phyloP scores from a whole-genome alignment of 1,140 invertebrate genomes.

The Drosophila paulistorum region DNA sequence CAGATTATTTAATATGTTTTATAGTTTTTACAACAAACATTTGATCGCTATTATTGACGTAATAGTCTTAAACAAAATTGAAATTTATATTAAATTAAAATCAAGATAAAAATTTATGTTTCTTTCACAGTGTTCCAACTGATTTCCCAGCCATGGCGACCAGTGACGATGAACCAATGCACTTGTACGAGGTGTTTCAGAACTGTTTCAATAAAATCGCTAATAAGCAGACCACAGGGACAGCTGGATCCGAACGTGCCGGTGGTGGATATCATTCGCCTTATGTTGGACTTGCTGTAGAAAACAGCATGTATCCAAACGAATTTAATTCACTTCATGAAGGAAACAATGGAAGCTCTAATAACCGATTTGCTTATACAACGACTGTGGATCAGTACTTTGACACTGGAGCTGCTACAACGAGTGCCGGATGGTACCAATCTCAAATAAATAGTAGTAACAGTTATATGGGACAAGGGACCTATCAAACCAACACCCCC shows the following conservation, averaged over 20 bases:
- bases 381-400: slow-evolving; percentile 81
- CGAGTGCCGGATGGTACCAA: slow-evolving; percentile 76
- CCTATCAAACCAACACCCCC: slow-evolving; percentile 72
- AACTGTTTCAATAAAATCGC: slow-evolving; percentile 99
- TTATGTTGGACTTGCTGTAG: slow-evolving; percentile 91
- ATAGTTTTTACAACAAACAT: too few relatives aligned
- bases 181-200: slow-evolving; percentile 97
- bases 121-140: slow-evolving; percentile 39
- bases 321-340: slow-evolving; percentile 88
- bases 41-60: too few relatives aligned
- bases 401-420: slow-evolving; percentile 66
- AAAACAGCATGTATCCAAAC: slow-evolving; percentile 94
- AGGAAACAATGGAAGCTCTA: slow-evolving; percentile 49
- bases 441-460: slow-evolving; percentile 61
- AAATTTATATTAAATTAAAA: neutral
- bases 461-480: slow-evolving; percentile 64
- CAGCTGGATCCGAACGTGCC: slow-evolving; percentile 90
- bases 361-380: slow-evolving; percentile 89
- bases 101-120: neutral
- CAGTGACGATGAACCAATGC: slow-evolving; percentile 98
- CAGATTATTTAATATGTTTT: too few relatives aligned
- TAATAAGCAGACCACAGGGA: slow-evolving; percentile 92
- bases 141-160: slow-evolving; percentile 91
- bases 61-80: too few relatives aligned
- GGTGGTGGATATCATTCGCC: slow-evolving; percentile 90